Percentiles rank a stretch among this genome's conserved stretches.
phyloP scores from a whole-genome alignment of 64 coral and sea anemone genomes.

The Montipora efflorescens region DNA sequence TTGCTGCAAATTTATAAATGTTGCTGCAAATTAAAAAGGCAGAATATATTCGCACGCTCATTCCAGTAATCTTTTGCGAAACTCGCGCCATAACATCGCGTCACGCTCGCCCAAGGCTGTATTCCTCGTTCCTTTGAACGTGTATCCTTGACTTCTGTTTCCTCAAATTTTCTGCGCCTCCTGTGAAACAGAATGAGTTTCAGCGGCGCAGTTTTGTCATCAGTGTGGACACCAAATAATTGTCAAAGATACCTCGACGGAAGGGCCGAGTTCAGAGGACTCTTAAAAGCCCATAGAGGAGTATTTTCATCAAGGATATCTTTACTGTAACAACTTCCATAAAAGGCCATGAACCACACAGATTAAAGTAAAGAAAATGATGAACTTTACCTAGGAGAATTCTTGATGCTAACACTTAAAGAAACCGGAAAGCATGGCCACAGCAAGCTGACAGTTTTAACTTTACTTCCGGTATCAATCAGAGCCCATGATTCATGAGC shows the following conservation, averaged over 20 bases:
- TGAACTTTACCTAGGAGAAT: neutral
- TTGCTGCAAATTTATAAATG: constrained; percentile 1
- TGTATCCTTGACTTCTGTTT: neutral
- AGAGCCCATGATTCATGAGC: no score
- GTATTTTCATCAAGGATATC: constrained; percentile 43
- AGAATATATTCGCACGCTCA: neutral
- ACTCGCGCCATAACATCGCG: neutral
- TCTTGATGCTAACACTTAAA: no score
- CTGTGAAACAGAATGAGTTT: neutral
- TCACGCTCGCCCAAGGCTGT: no score
- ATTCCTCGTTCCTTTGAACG: neutral
- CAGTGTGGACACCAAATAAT: neutral
- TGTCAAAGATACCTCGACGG: neutral
- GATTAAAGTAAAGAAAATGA: no score
- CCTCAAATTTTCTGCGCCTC: constrained; percentile 10
- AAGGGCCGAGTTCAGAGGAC: neutral
- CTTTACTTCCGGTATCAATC: no score
- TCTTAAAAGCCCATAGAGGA: neutral
- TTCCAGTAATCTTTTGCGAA: neutral
- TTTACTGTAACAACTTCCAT: neutral
- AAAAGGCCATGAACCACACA: no score
- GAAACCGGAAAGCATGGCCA: no score
- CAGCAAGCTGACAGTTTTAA: no score
- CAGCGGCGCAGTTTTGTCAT: neutral
- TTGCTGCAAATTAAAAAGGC: constrained; percentile 1